A percentile compares a stretch with the other conserved stretches of the same genome.
Evolutionary conservation across 2,797 vertebrate genomes (phyloP).

Genomic region (Pseudocheirus occidentalis): DNA sequence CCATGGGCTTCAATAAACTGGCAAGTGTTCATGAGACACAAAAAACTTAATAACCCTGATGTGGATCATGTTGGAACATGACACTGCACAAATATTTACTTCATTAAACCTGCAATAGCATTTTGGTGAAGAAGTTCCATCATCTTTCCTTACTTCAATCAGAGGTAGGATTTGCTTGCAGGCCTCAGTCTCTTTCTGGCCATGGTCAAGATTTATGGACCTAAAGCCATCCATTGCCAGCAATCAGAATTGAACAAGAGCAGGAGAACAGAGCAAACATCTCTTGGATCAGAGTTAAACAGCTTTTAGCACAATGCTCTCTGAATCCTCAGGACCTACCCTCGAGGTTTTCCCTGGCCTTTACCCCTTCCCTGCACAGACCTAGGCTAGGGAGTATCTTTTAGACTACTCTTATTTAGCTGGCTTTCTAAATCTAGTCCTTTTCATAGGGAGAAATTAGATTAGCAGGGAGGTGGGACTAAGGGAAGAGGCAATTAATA

Average conservation of each 20-base stretch:
- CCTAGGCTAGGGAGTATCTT: background rate
- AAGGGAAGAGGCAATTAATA: too few species aligned
- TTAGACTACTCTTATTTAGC: background rate
- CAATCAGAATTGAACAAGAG: background rate
- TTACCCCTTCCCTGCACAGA: background rate
- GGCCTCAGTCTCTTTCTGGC: background rate
- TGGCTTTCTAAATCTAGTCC: background rate
- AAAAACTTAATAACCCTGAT: background rate
- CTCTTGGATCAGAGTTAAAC: background rate
- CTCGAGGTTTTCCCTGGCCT: background rate
- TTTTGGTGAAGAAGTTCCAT: too few species aligned
- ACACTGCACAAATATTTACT: background rate
- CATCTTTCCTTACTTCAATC: too few species aligned
- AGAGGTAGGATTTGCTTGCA: background rate
- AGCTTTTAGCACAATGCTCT: background rate
- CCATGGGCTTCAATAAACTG: background rate
- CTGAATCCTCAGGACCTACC: background rate
- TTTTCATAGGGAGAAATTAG: background rate
- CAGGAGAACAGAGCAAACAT: background rate
- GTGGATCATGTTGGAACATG: background rate
- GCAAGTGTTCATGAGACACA: background rate
- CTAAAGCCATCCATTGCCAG: background rate
- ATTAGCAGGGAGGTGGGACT: background rate
- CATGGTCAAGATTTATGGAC: background rate
- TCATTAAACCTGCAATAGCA: too few species aligned